A percentile compares a stretch with the other conserved stretches of the same genome.
phyloP scores from a whole-genome alignment of 2,888 invertebrate species.

The Nemotelus pantherinus region DNA sequence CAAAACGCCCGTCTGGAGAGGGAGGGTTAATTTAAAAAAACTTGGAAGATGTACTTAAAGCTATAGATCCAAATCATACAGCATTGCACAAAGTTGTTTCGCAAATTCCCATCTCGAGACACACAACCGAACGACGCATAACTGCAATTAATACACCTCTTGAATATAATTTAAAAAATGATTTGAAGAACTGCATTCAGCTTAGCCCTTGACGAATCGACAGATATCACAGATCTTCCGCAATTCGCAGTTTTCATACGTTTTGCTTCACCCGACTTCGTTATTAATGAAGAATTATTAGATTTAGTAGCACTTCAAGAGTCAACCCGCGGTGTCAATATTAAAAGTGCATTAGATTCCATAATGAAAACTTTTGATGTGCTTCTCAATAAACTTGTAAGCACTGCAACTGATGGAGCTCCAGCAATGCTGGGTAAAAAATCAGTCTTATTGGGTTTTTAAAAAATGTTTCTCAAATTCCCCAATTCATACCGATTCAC shows the following conservation, averaged over 20 bases:
- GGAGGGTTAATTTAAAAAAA: conserved; percentile 42
- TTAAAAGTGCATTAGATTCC: too few relatives aligned
- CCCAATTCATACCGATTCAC: conserved; percentile 26
- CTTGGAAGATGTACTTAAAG: conserved; percentile 36
- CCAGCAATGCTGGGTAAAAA: background rate
- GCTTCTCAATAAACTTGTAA: too few relatives aligned
- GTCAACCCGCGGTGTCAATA: conserved; percentile 13
- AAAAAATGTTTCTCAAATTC: conserved; percentile 15
- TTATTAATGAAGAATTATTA: conserved; percentile 35
- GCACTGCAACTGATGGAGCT: too few relatives aligned
- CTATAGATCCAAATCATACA: conserved; percentile 42
- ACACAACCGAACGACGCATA: conserved; percentile 34
- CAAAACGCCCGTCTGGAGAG: conserved; percentile 39
- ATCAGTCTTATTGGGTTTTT: conserved; percentile 21
- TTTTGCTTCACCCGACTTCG: conserved; percentile 24
- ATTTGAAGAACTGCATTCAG: conserved; percentile 8
- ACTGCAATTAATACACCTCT: conserved; percentile 31
- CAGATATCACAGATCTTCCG: conserved; percentile 38
- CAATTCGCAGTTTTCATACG: conserved; percentile 41
- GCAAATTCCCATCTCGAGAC: conserved; percentile 32
- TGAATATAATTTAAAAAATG: conserved; percentile 23
- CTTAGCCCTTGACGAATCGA: conserved; percentile 41
- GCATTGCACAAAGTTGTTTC: conserved; percentile 34
- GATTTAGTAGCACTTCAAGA: background rate
- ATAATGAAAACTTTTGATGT: too few relatives aligned